phyloP scores from a whole-genome alignment of 2,888 invertebrate genomes.

The Aphodius granarius region DNA sequence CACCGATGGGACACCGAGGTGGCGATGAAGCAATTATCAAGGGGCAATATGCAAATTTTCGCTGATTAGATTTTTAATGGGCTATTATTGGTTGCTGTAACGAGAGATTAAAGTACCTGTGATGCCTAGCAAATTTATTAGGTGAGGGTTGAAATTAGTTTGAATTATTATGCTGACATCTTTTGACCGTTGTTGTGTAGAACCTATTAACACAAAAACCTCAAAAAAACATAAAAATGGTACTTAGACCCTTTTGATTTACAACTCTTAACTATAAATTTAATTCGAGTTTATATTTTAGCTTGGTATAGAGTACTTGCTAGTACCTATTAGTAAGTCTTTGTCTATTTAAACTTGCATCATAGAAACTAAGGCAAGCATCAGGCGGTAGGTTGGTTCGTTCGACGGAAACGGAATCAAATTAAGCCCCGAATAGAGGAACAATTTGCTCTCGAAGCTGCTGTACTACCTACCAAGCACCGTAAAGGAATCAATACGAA shows the following conservation, averaged over 20 bases:
- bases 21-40: neutral
- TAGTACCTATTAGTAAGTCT: neutral
- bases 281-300: neutral
- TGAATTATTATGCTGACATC: too few relatives aligned
- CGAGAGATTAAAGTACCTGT: neutral
- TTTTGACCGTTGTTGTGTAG: too few relatives aligned
- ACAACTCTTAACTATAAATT: too few relatives aligned
- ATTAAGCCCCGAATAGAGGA: constrained; percentile 44
- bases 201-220: too few relatives aligned
- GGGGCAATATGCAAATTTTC: neutral
- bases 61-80: neutral
- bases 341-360: neutral
- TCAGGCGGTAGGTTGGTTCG: constrained; percentile 25
- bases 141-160: too few relatives aligned
- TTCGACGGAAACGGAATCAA: constrained; percentile 42
- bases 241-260: too few relatives aligned
- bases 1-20: neutral
- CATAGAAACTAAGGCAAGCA: neutral
- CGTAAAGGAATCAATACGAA: constrained; percentile 43
- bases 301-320: neutral
- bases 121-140: neutral
- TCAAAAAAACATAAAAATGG: too few relatives aligned
- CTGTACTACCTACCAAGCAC: constrained; percentile 35
- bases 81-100: neutral
- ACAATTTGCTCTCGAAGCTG: constrained; percentile 43